phyloP scores from a whole-genome alignment of 2,113 vertebrate genomes.

The Datnioides undecimradiatus region DNA sequence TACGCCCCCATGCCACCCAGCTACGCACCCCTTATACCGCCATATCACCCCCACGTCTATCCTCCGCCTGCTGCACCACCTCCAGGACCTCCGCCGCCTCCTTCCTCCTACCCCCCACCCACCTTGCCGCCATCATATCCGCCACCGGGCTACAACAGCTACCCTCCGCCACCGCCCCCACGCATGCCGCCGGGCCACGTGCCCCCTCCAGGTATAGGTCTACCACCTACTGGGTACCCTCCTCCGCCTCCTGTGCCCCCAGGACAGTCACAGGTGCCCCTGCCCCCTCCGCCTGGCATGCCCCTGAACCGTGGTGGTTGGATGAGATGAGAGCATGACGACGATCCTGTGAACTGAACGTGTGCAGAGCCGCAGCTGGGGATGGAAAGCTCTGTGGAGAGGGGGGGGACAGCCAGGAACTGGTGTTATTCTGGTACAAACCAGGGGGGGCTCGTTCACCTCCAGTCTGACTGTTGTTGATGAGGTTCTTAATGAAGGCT shows the following conservation, averaged over 20 bases:
- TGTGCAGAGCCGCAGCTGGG: not conserved
- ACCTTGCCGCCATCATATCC: constrained; percentile 89
- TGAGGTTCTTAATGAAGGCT: constrained; percentile 8
- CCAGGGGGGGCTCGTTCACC: not conserved
- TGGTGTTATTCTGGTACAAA: constrained; percentile 5
- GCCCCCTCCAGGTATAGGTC: constrained; percentile 90
- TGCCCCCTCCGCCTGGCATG: constrained; percentile 94
- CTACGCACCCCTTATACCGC: constrained; percentile 91
- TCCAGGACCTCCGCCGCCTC: constrained; percentile 83
- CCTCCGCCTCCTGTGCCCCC: constrained; percentile 91
- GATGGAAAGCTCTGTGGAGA: not conserved
- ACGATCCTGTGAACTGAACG: constrained; percentile 11
- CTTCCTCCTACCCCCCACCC: constrained; percentile 84
- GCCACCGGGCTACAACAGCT: constrained; percentile 92
- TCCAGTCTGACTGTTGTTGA: not conserved
- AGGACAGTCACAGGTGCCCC: constrained; percentile 92
- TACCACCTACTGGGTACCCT: constrained; percentile 91
- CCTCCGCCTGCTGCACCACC: constrained; percentile 88
- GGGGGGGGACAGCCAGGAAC: constrained; percentile 12
- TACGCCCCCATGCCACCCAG: constrained; percentile 90
- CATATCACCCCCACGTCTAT: constrained; percentile 91
- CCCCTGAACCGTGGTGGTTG: constrained; percentile 92
- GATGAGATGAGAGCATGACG: constrained; percentile 90
- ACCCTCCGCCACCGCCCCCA: constrained; percentile 87
- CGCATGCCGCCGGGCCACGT: constrained; percentile 90